Percentiles rank a stretch among this genome's conserved stretches.
These are phyloP conservation scores for Scomber colias DNA, from an alignment of 2,113 vertebrate species.

Conservation along the genomic window DNA sequence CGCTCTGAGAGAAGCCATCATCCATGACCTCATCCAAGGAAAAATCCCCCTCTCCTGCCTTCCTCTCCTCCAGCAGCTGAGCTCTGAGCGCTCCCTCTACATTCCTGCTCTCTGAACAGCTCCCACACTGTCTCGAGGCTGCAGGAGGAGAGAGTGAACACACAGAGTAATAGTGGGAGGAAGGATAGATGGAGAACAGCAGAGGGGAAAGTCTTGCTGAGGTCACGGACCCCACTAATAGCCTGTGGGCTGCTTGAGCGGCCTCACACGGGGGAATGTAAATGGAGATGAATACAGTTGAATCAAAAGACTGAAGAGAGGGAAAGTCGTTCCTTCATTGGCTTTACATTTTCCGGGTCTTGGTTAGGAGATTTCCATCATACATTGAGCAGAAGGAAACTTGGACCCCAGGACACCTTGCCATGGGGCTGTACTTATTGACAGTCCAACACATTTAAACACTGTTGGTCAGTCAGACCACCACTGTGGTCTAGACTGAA, in stretches of 20 bases:
- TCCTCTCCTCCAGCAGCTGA: constrained; percentile 60
- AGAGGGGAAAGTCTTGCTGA: constrained; percentile 67
- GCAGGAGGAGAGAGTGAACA: constrained; percentile 56
- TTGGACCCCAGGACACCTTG: constrained; percentile 29
- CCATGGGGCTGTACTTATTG: constrained; percentile 18
- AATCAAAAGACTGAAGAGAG: constrained; percentile 61
- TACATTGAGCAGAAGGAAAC: constrained; percentile 20
- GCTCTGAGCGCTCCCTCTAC: constrained; percentile 64
- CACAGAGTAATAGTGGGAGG: constrained; percentile 65
- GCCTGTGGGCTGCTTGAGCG: constrained; percentile 59
- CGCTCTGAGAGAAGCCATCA: constrained; percentile 70
- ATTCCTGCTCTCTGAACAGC: constrained; percentile 82
- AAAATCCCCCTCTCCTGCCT: constrained; percentile 81
- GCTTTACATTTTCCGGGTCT: constrained; percentile 32
- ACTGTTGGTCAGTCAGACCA: not conserved
- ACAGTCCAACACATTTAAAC: constrained; percentile 27
- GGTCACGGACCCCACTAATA: constrained; percentile 73
- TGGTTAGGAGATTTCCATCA: constrained; percentile 30
- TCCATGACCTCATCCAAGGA: constrained; percentile 84
- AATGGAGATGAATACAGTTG: constrained; percentile 60
- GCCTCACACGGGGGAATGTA: constrained; percentile 43
- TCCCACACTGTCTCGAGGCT: constrained; percentile 77
- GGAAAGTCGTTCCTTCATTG: constrained; percentile 41
- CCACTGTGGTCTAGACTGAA: constrained; percentile 16
- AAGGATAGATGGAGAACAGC: constrained; percentile 52